Conservation (phyloP, 2,797 vertebrate species). For the Nasua narica region DNA sequence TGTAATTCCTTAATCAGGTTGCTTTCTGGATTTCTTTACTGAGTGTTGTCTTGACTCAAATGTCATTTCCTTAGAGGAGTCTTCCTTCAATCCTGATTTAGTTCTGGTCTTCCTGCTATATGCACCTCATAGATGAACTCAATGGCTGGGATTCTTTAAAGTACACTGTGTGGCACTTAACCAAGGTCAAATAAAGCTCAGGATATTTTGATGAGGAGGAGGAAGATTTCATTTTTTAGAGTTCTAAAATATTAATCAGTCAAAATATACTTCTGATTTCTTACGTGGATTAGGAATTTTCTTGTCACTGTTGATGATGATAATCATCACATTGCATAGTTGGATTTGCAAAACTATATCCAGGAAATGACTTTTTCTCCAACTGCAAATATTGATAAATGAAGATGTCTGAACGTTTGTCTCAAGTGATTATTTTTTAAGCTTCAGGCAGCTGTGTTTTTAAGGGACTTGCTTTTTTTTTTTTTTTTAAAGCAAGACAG, state of each 20-base stretch:
- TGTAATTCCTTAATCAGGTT: background rate
- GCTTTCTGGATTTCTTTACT: constrained; percentile 37
- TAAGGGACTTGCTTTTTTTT: background rate
- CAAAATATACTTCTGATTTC: constrained; percentile 24
- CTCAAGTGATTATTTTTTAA: background rate
- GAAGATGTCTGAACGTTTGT: background rate
- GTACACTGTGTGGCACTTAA: background rate
- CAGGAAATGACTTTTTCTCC: background rate
- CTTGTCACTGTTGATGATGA: background rate
- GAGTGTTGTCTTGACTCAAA: background rate
- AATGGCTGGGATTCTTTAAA: background rate
- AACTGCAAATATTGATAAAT: background rate
- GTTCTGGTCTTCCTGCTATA: background rate
- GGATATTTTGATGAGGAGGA: background rate
- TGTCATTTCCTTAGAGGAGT: background rate
- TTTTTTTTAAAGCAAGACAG: too few species aligned
- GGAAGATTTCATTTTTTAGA: background rate
- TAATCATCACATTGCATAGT: background rate
- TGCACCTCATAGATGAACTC: background rate
- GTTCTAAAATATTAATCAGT: constrained; percentile 14
- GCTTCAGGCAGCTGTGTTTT: background rate
- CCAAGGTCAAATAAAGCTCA: background rate
- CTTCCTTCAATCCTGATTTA: background rate
- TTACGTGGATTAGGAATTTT: background rate
- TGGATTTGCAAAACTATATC: background rate